A percentile compares a stretch with the other conserved stretches of the same genome.
These are phyloP conservation scores for Pandion haliaetus DNA, from an alignment of 2,113 vertebrate species.

Conservation along the genomic window DNA sequence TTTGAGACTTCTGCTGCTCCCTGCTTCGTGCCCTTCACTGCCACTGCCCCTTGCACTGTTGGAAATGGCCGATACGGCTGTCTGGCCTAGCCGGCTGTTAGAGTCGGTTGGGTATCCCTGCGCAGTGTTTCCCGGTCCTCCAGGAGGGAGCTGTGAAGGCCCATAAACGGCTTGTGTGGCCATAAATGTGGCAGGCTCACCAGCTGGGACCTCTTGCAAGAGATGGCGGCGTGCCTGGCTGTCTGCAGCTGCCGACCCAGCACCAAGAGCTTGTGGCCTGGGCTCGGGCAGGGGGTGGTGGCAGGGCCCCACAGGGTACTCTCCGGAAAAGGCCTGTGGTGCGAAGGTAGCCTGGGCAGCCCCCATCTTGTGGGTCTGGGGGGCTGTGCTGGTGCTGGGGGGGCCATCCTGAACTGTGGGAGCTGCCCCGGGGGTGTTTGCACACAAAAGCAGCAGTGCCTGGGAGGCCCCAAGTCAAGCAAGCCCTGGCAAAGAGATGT, in stretches of 20 bases:
- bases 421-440: neutral
- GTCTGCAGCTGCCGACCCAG: neutral
- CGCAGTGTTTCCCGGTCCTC: neutral
- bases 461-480: neutral
- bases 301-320: accelerated
- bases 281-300: neutral
- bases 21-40: neutral
- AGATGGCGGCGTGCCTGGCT: neutral
- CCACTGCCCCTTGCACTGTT: neutral
- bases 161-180: neutral
- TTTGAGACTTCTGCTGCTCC: neutral
- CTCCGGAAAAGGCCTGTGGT: neutral
- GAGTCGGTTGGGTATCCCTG: neutral
- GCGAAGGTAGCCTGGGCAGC: no score
- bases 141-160: neutral
- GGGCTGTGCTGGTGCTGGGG: neutral
- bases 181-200: neutral
- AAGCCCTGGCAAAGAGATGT: neutral
- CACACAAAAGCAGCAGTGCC: neutral
- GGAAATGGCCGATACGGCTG: neutral
- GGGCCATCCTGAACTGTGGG: neutral
- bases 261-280: accelerated
- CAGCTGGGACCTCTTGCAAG: neutral
- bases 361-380: accelerated
- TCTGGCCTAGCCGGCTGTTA: neutral